phyloP scores from a whole-genome alignment of 64 coral and sea anemone species.

The Platygyra sinensis region DNA sequence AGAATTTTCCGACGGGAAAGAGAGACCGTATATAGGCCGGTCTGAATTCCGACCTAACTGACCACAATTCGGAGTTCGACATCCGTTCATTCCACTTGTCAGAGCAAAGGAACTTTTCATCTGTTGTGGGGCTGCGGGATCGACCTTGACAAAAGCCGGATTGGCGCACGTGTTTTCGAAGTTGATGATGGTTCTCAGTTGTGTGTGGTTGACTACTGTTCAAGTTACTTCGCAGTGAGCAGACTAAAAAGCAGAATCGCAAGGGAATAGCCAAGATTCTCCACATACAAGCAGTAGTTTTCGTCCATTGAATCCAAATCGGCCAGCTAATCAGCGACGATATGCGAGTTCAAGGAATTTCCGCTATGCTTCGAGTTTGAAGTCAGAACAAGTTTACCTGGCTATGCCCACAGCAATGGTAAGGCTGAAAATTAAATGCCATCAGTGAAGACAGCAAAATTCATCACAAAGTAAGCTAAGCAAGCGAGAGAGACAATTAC shows the following conservation, averaged over 20 bases:
- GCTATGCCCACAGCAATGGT: not conserved
- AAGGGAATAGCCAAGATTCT: not conserved
- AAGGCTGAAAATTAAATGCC: not conserved
- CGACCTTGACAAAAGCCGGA: conserved; percentile 22
- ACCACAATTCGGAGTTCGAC: not conserved
- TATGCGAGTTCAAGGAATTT: conserved; percentile 1
- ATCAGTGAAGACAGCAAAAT: not conserved
- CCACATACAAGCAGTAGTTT: not conserved
- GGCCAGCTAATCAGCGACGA: conserved; percentile 15
- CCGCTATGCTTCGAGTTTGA: too few relatives aligned
- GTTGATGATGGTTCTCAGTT: not conserved
- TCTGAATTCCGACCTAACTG: conserved; percentile 4
- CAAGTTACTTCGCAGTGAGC: conserved; percentile 2
- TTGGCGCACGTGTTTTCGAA: not conserved
- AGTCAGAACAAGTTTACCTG: conserved; percentile 6
- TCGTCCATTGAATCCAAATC: conserved; percentile 13
- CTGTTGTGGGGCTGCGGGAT: not conserved
- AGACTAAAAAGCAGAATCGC: conserved; percentile 1
- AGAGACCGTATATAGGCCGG: too few relatives aligned
- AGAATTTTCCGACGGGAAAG: not conserved
- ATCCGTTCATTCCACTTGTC: not conserved
- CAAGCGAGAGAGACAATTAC: too few relatives aligned
- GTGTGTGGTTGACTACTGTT: conserved; percentile 19
- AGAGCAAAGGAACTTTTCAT: not conserved
- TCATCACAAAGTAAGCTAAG: too few relatives aligned